Evolutionary conservation across 2,113 vertebrate species (phyloP).

Genomic region (Microcebus griseorufus): DNA sequence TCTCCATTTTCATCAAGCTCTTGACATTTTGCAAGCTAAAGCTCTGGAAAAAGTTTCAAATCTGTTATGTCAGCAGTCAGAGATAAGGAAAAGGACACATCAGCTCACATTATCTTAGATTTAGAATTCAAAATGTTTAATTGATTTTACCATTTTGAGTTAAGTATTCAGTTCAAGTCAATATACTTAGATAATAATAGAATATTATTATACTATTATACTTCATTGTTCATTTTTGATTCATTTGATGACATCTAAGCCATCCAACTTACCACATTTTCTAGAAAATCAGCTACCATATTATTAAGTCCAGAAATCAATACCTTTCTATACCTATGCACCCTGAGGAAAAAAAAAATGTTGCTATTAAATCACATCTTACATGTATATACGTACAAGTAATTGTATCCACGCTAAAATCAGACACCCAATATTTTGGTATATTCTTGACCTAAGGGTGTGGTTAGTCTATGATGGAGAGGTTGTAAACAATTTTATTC

Average conservation of each 20-base stretch:
- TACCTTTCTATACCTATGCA: neutral
- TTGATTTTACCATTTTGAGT: neutral
- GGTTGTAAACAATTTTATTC: neutral
- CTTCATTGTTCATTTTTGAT: neutral
- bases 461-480: neutral
- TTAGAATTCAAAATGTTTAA: conserved; percentile 27
- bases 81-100: neutral
- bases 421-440: neutral
- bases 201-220: neutral
- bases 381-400: neutral
- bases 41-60: neutral
- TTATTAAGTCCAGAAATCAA: neutral
- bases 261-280: neutral
- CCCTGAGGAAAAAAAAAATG: no score
- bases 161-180: neutral
- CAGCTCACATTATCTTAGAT: neutral
- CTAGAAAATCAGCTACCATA: neutral
- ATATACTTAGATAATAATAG: neutral
- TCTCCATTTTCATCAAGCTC: neutral
- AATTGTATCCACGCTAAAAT: neutral
- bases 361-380: neutral
- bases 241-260: neutral
- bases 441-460: neutral
- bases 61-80: neutral
- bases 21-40: conserved; percentile 38